Evolutionary conservation across 2,797 vertebrate genomes (phyloP), one percentile per base, ranked within the genome.

Genomic region (Malurus splendens): DNA sequence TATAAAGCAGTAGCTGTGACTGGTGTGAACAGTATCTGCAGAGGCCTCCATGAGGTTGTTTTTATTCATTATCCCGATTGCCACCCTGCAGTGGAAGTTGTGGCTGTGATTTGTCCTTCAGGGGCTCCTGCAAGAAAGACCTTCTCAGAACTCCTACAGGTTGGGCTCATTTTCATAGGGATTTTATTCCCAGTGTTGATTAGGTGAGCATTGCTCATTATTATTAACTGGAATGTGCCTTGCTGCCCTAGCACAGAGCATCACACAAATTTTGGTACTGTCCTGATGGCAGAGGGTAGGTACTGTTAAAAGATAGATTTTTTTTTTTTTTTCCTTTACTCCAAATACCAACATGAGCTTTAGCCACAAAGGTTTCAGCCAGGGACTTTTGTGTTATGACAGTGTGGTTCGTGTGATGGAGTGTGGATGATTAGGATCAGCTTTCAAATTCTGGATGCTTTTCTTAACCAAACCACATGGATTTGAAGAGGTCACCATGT

Each of bases 61-160:
- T 90, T 77, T 73, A 12, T 84, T 91, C 68, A 8, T 92, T 90
- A 52, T 71, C 68, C 87, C 60, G 75, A 73, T 82, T 74, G 65
- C 68, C 64, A 52, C 5, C 18, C 45, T 52, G 16, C 24, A 48
- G 86, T 33, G 68, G 66, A 70, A 66, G 36, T 47, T 48, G 42
- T 23, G 12, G 27, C 27, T 48, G 42, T 36, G 56, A 28, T 7
- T 41, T 59, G 28, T 39, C 51, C 16, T 68, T 86, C 12, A 20
- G 55, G 62, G 67, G 55, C 17, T 90, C 38, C 50, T 1, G 1
- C 33, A 80, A 56, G 82, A 89, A 67, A 70, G 42, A 41, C 25
- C 22, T n/a, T 45, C 52, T 68, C 83, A 54, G 51, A 87, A 75
- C 59, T 75, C 44, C 30, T 28, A 6, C 17, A 42, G 45, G 8